A percentile compares a stretch with the other conserved stretches of the same genome.
Conservation (phyloP, 2,113 vertebrate species). For the Pseudopipra pipra region DNA sequence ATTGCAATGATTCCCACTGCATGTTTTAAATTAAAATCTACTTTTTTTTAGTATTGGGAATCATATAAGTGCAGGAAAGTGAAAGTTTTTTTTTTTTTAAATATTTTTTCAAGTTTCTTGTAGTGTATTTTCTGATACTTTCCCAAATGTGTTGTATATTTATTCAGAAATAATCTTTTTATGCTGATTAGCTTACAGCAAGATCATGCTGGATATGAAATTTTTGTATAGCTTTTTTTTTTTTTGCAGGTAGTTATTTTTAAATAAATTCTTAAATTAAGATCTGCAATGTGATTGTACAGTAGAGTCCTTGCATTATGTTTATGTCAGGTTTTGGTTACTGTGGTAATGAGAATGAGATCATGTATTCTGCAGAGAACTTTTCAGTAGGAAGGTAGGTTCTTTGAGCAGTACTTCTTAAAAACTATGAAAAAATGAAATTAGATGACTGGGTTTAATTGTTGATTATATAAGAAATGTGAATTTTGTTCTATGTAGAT, state of each 20-base stretch:
- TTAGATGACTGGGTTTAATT: neutral
- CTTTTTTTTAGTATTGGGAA: conserved; percentile 19
- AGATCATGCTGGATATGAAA: neutral
- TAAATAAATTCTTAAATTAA: neutral
- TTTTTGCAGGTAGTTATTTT: conserved; percentile 5
- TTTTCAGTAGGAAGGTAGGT: neutral
- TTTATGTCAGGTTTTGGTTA: neutral
- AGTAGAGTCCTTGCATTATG: neutral
- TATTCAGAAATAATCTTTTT: neutral
- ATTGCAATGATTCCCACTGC: conserved; percentile 67
- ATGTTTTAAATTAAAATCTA: conserved; percentile 66
- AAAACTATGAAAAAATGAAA: neutral
- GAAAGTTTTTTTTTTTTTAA: neutral
- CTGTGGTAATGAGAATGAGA: neutral
- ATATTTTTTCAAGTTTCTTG: neutral
- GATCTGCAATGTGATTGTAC: neutral
- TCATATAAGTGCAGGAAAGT: neutral
- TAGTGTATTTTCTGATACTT: neutral
- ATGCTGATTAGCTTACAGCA: neutral
- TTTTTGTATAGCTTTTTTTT: neutral
- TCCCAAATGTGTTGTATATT: neutral
- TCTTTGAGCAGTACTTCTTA: neutral
- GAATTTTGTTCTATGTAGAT: conserved; percentile 77
- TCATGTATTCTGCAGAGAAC: neutral
- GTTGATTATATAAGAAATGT: neutral